A percentile compares a stretch with the other conserved stretches of the same genome.
Evolutionary conservation across 2,113 vertebrate species (phyloP).

Genomic region (Bambusicola thoracicus): DNA sequence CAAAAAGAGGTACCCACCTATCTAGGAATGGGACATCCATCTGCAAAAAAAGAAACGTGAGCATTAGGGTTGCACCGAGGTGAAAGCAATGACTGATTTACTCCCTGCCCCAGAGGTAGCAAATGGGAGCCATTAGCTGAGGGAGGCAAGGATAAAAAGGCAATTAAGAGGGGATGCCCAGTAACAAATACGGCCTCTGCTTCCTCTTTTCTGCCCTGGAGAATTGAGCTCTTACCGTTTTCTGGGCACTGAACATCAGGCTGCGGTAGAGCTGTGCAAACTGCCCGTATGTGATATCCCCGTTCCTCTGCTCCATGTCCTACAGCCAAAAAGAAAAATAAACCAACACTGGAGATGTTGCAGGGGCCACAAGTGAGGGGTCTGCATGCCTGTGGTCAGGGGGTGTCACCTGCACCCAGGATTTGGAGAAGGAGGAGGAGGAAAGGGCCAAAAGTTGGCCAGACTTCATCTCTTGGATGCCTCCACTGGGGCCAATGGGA

Average conservation of each 20-base stretch:
- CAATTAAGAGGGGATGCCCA: neutral
- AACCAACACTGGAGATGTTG: neutral
- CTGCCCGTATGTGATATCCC: conserved; percentile 94
- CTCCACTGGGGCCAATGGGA: neutral
- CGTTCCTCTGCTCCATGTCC: conserved; percentile 94
- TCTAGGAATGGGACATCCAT: conserved; percentile 91
- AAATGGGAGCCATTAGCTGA: neutral
- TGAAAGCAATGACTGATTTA: neutral
- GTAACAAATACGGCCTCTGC: neutral
- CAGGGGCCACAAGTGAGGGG: neutral
- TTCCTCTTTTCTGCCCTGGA: neutral
- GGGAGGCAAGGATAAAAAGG: neutral
- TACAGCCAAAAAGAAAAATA: conserved; percentile 10
- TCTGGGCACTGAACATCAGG: conserved; percentile 97
- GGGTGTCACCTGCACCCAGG: neutral
- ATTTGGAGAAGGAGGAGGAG: neutral
- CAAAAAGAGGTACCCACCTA: conserved; percentile 49
- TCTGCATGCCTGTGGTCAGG: fast-evolving
- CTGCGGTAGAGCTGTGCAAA: conserved; percentile 94
- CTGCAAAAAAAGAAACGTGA: conserved; percentile 77
- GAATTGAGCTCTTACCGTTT: conserved; percentile 81
- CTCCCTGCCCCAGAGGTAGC: neutral
- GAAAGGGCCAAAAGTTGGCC: neutral
- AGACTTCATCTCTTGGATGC: neutral
- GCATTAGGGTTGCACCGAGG: conserved; percentile 21